Evolutionary conservation across 2,797 vertebrate genomes (phyloP).

Genomic region (Heterohyrax brucei): DNA sequence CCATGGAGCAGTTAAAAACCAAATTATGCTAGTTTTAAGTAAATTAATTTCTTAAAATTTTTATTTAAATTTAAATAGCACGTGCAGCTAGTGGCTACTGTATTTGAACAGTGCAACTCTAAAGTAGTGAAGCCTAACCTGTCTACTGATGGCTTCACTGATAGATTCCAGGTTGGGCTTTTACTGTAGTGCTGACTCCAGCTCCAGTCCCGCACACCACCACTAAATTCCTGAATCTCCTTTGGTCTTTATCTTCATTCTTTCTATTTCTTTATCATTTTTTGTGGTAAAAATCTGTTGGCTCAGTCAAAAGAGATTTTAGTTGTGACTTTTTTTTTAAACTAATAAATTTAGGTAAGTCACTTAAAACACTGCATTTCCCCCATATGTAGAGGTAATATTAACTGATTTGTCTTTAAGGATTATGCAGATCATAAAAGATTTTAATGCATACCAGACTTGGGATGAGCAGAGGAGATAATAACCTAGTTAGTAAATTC

Average conservation of each 20-base stretch:
- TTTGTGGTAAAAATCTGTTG: background rate
- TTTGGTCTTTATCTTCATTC: slow-evolving; percentile 33
- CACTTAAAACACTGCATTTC: slow-evolving; percentile 46
- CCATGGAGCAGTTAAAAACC: background rate
- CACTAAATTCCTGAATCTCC: background rate
- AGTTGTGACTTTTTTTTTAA: slow-evolving; percentile 44
- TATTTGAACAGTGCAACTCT: background rate
- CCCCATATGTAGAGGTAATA: background rate
- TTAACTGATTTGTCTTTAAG: background rate
- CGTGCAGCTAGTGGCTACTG: background rate
- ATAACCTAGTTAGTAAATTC: slow-evolving; percentile 23
- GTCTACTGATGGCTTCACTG: background rate
- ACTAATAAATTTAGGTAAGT: background rate
- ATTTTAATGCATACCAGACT: slow-evolving; percentile 9
- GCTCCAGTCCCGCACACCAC: background rate
- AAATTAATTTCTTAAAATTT: background rate
- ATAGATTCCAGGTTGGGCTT: background rate
- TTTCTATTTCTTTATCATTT: slow-evolving; percentile 15
- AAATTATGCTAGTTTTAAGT: background rate
- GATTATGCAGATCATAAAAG: background rate
- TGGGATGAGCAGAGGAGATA: slow-evolving; percentile 28
- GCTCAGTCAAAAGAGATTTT: slow-evolving; percentile 49
- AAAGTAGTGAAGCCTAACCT: background rate
- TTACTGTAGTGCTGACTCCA: background rate
- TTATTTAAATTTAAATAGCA: background rate